Evolutionary conservation across 2,797 vertebrate species (phyloP).

Genomic region (Danio choprae): DNA sequence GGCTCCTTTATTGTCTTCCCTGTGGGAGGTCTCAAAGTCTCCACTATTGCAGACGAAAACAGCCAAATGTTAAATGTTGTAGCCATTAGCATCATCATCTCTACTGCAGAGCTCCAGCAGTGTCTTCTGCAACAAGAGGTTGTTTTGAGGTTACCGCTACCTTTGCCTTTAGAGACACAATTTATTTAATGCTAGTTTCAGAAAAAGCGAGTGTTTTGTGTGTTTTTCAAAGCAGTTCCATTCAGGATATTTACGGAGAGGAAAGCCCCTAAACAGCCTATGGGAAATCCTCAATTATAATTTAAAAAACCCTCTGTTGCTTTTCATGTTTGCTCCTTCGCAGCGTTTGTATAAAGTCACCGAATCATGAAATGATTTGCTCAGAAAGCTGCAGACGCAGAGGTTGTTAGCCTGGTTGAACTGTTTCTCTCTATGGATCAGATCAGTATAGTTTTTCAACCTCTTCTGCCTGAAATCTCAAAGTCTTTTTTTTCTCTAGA

Average conservation of each 20-base stretch:
- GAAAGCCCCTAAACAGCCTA: conserved; percentile 36
- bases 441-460: conserved; percentile 17
- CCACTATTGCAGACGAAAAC: conserved; percentile 11
- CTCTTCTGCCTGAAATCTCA: neutral
- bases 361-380: conserved; percentile 47
- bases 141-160: conserved; percentile 17
- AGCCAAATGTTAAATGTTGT: neutral
- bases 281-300: conserved; percentile 40
- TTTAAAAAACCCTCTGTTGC: conserved; percentile 23
- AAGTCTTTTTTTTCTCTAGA: neutral
- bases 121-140: neutral
- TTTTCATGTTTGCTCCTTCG: conserved; percentile 19
- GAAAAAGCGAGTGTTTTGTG: conserved; percentile 2
- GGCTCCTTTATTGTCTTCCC: conserved; percentile 13
- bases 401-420: conserved; percentile 23
- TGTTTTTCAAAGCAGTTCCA: conserved; percentile 29
- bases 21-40: conserved; percentile 2
- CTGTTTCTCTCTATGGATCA: conserved; percentile 15
- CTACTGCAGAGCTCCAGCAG: neutral
- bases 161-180: neutral
- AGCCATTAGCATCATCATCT: conserved; percentile 1
- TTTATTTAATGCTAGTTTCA: neutral
- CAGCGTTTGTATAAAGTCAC: conserved; percentile 40
- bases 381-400: conserved; percentile 7
- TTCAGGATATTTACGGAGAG: conserved; percentile 27